Conservation (phyloP, 2,888 invertebrate genomes). For the Eristalis tenax region DNA sequence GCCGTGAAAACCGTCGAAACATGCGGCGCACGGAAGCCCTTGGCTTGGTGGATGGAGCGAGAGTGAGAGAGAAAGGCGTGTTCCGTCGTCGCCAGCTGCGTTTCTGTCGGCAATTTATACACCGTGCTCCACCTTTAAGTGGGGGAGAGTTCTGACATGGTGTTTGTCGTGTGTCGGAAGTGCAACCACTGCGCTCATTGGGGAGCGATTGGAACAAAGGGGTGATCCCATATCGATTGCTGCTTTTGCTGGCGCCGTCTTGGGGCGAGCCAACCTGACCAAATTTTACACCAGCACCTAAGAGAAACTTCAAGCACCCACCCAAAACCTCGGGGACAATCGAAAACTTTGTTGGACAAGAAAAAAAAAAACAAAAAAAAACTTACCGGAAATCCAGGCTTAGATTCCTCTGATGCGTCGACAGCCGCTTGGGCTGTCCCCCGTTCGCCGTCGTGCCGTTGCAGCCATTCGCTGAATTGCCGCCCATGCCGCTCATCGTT, state of each 20-base stretch:
- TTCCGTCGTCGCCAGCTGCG: constrained; percentile 40
- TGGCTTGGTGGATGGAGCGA: not conserved
- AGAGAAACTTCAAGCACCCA: not conserved
- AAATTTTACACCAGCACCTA: not conserved
- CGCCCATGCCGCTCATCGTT: constrained; percentile 66
- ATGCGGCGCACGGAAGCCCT: constrained; percentile 10
- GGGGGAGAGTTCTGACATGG: not conserved
- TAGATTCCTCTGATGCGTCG: constrained; percentile 91
- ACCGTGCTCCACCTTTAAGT: not conserved
- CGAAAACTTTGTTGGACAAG: not conserved
- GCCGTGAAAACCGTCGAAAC: too few relatives aligned
- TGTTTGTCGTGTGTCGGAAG: constrained; percentile 13
- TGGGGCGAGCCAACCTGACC: not conserved
- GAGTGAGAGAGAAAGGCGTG: not conserved
- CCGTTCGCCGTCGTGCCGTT: constrained; percentile 74
- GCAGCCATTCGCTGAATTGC: constrained; percentile 56
- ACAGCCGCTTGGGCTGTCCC: constrained; percentile 78
- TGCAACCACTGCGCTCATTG: not conserved
- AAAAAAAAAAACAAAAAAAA: constrained; percentile 5
- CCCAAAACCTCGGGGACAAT: not conserved
- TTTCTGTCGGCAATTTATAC: constrained; percentile 37
- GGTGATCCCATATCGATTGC: not conserved
- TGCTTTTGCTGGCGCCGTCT: not conserved
- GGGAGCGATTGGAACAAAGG: not conserved
- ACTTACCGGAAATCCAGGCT: constrained; percentile 93